Evolutionary conservation across 2,113 vertebrate species (phyloP), one percentile per base, ranked within the genome.

Genomic region (Helogale parvula): DNA sequence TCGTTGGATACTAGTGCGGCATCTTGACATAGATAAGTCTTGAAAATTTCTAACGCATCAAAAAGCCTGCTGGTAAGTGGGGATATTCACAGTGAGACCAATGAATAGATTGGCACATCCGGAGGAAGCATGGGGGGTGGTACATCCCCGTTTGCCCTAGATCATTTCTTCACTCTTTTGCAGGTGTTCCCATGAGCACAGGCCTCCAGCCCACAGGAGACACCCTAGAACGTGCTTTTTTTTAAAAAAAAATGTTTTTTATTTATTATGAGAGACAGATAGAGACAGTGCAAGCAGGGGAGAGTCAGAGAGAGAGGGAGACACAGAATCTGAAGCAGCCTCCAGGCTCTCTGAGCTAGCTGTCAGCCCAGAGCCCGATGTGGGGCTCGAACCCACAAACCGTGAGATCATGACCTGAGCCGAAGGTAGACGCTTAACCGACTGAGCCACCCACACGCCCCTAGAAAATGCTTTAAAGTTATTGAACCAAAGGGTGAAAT

Each of bases 61-160:
- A 33, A 54, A 2, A 92, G 6, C 5, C 27, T 88, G 16, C 13
- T 2, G 9, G 27, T 33, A 45, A 76, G 89, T 1, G 3, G 33
- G 29, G 16, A 74, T 27, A 31, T 47, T 93, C 19, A 65, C 17
- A 77, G 14, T 25, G 45, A 76, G 14, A 54, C 9, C 29, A 25
- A 31, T 31, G 10, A 90, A 71, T 21, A 86, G 41, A 63, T n/a
- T 5, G 17, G 25, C 4, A 0, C 60, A 11, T 57, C 7, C 17
- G 7, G 5, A 23, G 52, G 54, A 10, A 7, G 3, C 0, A 7
- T 1, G 17, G 27, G 71, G 8, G 27, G 19, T 12, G 13, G 11
- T 9, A 1, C 9, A 10, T 0, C 50, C 27, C 45, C 25, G 41
- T 52, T 38, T 29, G 54, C 21, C 10, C 13, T 83, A 21, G 21